Base-by-base conservation (phyloP, 1,140 invertebrate species). In the Littorina saxatilis region DNA sequence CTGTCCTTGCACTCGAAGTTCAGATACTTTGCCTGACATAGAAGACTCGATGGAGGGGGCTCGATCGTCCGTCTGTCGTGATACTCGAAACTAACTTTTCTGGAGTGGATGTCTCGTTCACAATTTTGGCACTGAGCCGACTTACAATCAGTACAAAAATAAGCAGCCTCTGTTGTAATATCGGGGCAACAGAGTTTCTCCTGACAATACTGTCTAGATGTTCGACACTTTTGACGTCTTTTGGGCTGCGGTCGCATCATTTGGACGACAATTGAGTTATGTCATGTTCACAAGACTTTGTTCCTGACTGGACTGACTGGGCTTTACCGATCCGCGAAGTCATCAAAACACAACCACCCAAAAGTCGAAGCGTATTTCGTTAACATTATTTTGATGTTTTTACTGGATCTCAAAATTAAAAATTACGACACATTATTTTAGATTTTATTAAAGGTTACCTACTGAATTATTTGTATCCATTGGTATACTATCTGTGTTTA, bases 51-150 rank as follows among this genome's bases (percentile, higher is more conserved):
- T 35, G 86, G 82, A 52, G 88, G 87, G 20, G 79, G 80, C 29
- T 86, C 84, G 47, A 92, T 82, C n/a, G 70, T 47, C 74, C 83
- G 77, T 77, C 90, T 82, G 20, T 89, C 88, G 77, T 93, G 92
- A 84, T 90, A 90, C 35, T 88, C 82, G 81, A 88, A 91, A 37
- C 88, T 88, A 58, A 85, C 73, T 82, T 88, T 89, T 61, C 87
- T 86, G 72, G 89, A 88, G 82, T 93, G 92, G n/a, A 93, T 83
- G 32, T 87, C 78, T 32, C 83, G 84, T 80, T 92, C 92, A 85
- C 92, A 93, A 29, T 87, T 83, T 70, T 84, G 35, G 85, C 92
- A 93, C 78, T 93, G 92, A 35, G 89, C 83, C 43, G 91, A 89
- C 23, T 87, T 87, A 84, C 92, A 93, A 40, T 92, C 87, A 39